Base-by-base conservation (phyloP, 2,797 vertebrate genomes). In the Buphagus erythrorhynchus region DNA sequence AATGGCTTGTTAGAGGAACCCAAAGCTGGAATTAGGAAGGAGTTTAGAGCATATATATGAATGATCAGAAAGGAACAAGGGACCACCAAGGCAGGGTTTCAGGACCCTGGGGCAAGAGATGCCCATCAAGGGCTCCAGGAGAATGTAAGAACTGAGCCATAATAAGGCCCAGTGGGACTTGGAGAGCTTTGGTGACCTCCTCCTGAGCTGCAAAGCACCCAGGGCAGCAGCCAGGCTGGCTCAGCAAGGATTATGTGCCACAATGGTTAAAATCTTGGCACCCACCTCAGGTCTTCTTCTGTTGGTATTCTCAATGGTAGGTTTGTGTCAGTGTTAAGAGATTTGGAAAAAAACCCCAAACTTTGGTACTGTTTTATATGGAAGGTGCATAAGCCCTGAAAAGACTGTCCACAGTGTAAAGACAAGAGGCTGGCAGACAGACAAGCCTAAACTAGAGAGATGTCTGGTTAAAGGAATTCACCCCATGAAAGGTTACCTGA, bases 381-480 rank as follows among this genome's bases (percentile, higher is more conserved):
- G 14, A 88, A 88, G 35, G 26, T 57, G 29, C 25, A 71, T 68
- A 90, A 85, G 57, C 10, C 22, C 72, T 42, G n/a, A 7, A 11
- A 79, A 72, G 63, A 43, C 19, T 68, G 46, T 61, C 79, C 46
- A 85, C 25, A 43, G 6, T 66, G 43, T 55, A 85, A 90, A 79
- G 31, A 62, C 35, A 62, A 40, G 18, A 80, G 57, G 17, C 6
- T 71, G 35, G 49, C 62, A 71, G 48, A 71, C 38, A 66, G 62
- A 81, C 33, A 95, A 77, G n/a, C 16, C 42, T 46, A 82, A 89
- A 59, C 36, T 36, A 66, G 35, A 85, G 43, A 81, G 59, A 76
- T 75, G 16, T 65, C 63, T 88, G 87, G 40, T 68, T 61, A 80
- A 82, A 91, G 48, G 57, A 91, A 93, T 90, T 83, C 35, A 71